A percentile compares a stretch with the other conserved stretches of the same genome.
phyloP scores from a whole-genome alignment of 1,140 invertebrate species.

The Drosophila hydei region DNA sequence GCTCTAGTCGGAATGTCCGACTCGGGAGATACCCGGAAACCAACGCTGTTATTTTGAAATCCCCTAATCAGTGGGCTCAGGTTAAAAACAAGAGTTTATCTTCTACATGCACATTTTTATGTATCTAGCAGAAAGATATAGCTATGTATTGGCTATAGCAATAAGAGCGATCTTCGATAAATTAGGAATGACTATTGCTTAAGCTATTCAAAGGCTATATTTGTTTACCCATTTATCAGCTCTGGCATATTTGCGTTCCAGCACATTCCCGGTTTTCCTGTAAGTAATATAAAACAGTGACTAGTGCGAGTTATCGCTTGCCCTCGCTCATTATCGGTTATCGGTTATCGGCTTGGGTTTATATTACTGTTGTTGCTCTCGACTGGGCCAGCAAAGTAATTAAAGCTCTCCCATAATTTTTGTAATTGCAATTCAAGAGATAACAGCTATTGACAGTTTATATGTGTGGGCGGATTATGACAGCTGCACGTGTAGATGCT shows the following conservation, averaged over 20 bases:
- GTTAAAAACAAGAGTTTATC: too few species aligned
- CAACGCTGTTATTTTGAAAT: too few species aligned
- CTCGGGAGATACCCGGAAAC: too few species aligned
- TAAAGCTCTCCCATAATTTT: not conserved
- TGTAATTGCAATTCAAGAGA: not conserved
- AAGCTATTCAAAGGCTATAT: too few species aligned
- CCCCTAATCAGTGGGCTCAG: too few species aligned
- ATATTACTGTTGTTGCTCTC: not conserved
- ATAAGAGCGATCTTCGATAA: too few species aligned
- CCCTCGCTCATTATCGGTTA: conserved; percentile 1
- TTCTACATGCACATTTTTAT: too few species aligned
- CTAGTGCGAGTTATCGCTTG: not conserved
- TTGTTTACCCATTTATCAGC: too few species aligned
- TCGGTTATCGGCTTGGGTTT: not conserved
- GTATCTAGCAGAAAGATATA: too few species aligned
- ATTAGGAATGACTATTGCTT: too few species aligned
- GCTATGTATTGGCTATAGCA: too few species aligned
- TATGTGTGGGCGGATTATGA: not conserved
- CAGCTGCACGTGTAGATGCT: conserved; percentile 1
- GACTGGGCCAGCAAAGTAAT: conserved; percentile 1
- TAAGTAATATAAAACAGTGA: not conserved
- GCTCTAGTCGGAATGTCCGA: too few species aligned
- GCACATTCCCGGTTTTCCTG: not conserved
- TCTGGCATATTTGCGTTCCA: not conserved
- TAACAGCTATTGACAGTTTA: not conserved